These are phyloP conservation scores for Euclidia mi DNA, from an alignment of 2,888 invertebrate species.

Conservation along the genomic window DNA sequence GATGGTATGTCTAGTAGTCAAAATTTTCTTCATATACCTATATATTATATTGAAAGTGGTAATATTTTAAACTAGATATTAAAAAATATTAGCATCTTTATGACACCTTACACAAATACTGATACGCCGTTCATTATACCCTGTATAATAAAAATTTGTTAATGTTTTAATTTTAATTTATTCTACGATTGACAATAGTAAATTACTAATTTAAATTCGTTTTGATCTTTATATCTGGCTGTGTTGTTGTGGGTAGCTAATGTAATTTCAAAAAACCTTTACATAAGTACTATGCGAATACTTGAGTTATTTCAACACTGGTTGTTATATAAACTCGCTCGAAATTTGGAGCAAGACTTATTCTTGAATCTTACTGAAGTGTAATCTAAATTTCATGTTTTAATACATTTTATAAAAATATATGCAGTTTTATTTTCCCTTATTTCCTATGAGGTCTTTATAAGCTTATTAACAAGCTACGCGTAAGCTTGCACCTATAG, in stretches of 20 bases:
- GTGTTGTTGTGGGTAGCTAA: slow-evolving; percentile 47
- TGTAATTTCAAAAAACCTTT: slow-evolving; percentile 28
- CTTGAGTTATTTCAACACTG: slow-evolving; percentile 36
- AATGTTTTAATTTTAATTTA: slow-evolving; percentile 28
- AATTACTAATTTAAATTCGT: slow-evolving; percentile 35
- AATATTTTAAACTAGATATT: slow-evolving; percentile 26
- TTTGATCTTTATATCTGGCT: slow-evolving; percentile 51
- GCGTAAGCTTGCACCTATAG: no score
- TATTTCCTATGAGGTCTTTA: not conserved
- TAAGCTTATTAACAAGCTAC: no score
- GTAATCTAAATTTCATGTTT: slow-evolving; percentile 84
- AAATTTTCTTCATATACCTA: slow-evolving; percentile 35
- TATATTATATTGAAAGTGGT: slow-evolving; percentile 22
- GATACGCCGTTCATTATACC: no score
- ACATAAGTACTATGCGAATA: slow-evolving; percentile 22
- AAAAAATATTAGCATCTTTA: slow-evolving; percentile 7
- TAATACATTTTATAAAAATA: slow-evolving; percentile 87
- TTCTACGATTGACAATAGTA: slow-evolving; percentile 32
- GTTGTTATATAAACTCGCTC: slow-evolving; percentile 54
- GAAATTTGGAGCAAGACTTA: slow-evolving; percentile 59
- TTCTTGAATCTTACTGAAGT: slow-evolving; percentile 62
- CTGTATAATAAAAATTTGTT: no score
- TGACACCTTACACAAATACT: no score
- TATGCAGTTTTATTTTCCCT: slow-evolving; percentile 9
- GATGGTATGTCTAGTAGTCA: slow-evolving; percentile 36